phyloP scores from a whole-genome alignment of 2,113 vertebrate species.

The Garra rufa region DNA sequence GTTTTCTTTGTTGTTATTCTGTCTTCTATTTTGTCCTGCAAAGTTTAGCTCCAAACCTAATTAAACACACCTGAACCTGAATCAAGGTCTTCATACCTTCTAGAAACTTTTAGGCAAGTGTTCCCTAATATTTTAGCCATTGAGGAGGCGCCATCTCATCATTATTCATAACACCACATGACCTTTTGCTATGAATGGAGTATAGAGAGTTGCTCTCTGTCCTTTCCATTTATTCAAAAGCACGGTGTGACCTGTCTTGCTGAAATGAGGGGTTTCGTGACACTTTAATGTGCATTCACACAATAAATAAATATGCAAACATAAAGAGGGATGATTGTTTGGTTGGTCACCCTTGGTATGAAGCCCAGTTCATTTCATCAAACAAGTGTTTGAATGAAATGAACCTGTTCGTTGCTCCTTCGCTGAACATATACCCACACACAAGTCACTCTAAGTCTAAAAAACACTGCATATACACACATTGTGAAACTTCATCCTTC shows the following conservation, averaged over 20 bases:
- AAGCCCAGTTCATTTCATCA: slow-evolving; percentile 18
- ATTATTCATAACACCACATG: slow-evolving; percentile 11
- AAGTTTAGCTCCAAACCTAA: background rate
- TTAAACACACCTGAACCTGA: background rate
- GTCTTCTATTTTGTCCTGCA: too few species aligned
- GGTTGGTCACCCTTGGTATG: slow-evolving; percentile 29
- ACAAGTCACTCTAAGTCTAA: background rate
- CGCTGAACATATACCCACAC: background rate
- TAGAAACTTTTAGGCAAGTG: background rate
- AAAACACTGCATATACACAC: slow-evolving; percentile 7
- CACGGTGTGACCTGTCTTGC: background rate
- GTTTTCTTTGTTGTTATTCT: too few species aligned
- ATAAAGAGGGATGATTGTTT: slow-evolving; percentile 26
- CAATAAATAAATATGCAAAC: slow-evolving; percentile 16
- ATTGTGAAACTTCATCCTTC: slow-evolving; percentile 54
- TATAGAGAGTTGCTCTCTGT: background rate
- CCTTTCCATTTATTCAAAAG: background rate
- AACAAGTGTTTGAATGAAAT: slow-evolving; percentile 26
- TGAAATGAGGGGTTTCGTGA: background rate
- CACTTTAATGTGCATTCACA: slow-evolving; percentile 1
- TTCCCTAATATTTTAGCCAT: background rate
- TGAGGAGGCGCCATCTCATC: background rate
- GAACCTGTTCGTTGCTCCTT: background rate
- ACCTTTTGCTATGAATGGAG: slow-evolving; percentile 27
- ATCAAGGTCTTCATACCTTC: background rate